Percentiles rank a stretch among this genome's conserved stretches.
phyloP scores from a whole-genome alignment of 2,888 invertebrate species.

The Dasysyrphus albostriatus region DNA sequence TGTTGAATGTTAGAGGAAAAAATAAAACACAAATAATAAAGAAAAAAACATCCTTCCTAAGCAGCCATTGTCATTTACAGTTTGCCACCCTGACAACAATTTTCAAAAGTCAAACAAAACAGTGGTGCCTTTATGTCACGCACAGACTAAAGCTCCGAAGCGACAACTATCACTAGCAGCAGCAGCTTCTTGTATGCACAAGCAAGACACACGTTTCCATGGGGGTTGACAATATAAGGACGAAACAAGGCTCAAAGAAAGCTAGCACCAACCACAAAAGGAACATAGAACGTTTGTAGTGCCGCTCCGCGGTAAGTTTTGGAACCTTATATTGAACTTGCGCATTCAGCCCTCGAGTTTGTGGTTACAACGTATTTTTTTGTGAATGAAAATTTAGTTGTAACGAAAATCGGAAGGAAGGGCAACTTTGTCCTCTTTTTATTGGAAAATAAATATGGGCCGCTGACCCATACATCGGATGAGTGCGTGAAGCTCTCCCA shows the following conservation, averaged over 20 bases:
- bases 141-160: conserved; percentile 60
- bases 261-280: conserved; percentile 17
- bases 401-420: conserved; percentile 55
- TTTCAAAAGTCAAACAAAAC: conserved; percentile 55
- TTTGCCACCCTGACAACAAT: conserved; percentile 45
- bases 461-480: conserved; percentile 70
- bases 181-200: conserved; percentile 39
- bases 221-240: conserved; percentile 24
- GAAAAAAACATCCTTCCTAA: conserved; percentile 29
- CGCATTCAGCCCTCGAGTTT: conserved; percentile 22
- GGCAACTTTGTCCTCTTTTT: conserved; percentile 49
- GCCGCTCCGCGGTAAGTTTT: conserved; percentile 39
- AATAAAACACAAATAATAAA: conserved; percentile 19
- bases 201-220: conserved; percentile 29
- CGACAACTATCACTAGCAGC: conserved; percentile 55
- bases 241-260: conserved; percentile 51
- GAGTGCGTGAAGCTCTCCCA: conserved; percentile 61
- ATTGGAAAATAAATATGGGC: conserved; percentile 66
- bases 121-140: conserved; percentile 60
- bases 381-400: conserved; percentile 74
- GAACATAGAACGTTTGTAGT: neutral
- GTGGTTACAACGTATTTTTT: conserved; percentile 67
- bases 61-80: conserved; percentile 65
- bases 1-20: conserved; percentile 21
- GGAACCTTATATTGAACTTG: conserved; percentile 15